A percentile compares a stretch with the other conserved stretches of the same genome.
Conservation (phyloP, 1,140 invertebrate genomes). For the Anastrepha obliqua region DNA sequence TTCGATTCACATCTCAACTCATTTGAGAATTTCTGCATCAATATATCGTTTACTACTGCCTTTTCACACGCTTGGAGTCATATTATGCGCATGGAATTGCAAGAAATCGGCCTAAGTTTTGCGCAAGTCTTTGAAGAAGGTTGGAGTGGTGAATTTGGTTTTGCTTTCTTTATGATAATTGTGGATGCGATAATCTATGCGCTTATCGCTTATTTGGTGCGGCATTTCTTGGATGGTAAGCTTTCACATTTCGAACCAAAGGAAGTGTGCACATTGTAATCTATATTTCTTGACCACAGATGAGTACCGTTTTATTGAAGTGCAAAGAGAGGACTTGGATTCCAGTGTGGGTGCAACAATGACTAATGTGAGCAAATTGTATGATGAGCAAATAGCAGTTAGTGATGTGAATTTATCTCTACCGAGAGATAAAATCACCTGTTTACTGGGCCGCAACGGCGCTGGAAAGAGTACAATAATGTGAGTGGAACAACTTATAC, state of each 20-base stretch:
- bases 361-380: constrained; percentile 75
- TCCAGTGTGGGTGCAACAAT: constrained; percentile 75
- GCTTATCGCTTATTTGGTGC: constrained; percentile 74
- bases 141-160: constrained; percentile 64
- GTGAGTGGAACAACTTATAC: constrained; percentile 74
- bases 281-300: constrained; percentile 55
- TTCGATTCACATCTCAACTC: constrained; percentile 78
- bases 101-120: constrained; percentile 74
- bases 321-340: constrained; percentile 66
- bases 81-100: constrained; percentile 78
- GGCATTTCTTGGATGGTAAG: constrained; percentile 65
- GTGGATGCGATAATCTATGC: constrained; percentile 75
- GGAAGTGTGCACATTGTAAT: neutral
- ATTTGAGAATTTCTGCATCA: constrained; percentile 76
- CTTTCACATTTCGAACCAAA: no score
- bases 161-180: constrained; percentile 74
- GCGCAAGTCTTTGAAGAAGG: constrained; percentile 72
- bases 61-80: constrained; percentile 80
- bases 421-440: constrained; percentile 79
- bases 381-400: constrained; percentile 76
- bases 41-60: constrained; percentile 76
- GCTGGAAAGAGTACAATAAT: constrained; percentile 90
- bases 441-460: constrained; percentile 89
- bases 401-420: constrained; percentile 79
- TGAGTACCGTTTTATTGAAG: constrained; percentile 68